Conservation (phyloP, 2,113 vertebrate genomes). For the Phylloscopus whistleri region DNA sequence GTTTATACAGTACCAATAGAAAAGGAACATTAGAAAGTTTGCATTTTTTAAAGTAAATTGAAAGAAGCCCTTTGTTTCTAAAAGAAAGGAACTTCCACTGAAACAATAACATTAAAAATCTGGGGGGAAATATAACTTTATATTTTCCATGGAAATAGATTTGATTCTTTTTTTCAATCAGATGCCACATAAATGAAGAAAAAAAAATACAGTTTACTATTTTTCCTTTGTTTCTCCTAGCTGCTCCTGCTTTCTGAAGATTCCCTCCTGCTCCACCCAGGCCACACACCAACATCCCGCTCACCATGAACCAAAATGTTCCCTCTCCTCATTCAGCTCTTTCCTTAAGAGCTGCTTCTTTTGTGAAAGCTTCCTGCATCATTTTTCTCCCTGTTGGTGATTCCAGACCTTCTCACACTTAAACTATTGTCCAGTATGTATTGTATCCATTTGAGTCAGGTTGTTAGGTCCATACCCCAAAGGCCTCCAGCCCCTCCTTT, state of each 20-base stretch:
- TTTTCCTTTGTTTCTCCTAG: background rate
- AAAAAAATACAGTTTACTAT: background rate
- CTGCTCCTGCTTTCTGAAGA: background rate
- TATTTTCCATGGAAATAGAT: background rate
- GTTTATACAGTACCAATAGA: background rate
- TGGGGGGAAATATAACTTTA: background rate
- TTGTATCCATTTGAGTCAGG: background rate
- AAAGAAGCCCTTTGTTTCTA: background rate
- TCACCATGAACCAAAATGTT: background rate
- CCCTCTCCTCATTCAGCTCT: background rate
- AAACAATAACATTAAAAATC: background rate
- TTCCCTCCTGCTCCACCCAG: background rate
- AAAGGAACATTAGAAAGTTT: background rate
- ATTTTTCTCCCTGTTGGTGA: constrained; percentile 1
- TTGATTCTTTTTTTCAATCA: background rate
- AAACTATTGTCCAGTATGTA: background rate
- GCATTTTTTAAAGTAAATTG: background rate
- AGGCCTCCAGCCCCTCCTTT: background rate
- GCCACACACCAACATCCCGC: background rate
- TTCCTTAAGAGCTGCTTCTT: constrained; percentile 14
- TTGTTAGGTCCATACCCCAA: background rate
- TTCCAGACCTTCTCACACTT: background rate
- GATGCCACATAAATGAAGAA: background rate
- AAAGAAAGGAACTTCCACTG: background rate
- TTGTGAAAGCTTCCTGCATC: constrained; percentile 19